Evolutionary conservation across 1,140 invertebrate species (phyloP), one percentile per base, ranked within the genome.

Genomic region (Ridgeia piscesae): DNA sequence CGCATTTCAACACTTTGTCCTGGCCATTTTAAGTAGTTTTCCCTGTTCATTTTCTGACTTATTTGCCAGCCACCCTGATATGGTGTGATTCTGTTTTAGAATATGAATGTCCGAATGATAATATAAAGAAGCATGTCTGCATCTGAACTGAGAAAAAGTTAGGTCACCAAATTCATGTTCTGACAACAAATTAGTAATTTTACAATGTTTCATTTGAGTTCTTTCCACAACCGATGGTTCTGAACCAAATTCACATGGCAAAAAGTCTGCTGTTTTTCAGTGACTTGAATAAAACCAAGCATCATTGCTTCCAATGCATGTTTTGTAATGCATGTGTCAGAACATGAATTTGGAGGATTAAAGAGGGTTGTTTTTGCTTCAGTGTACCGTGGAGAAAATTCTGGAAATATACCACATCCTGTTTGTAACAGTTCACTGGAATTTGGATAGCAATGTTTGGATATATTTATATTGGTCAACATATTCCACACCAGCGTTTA

Each of bases 31-130:
- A 50, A 92, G 58, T 92, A 92, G 34, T 58, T 17, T 92, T 92
- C 11, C 35, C 58, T 92, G 91, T 92, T 92, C 91, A 92, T 33
- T 58, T 50, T 34, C 35, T 31, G 91, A 31, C 58, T 92, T 92
- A 31, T 27, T 31, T 50, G 91, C 35, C 35, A 92, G 50, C 91
- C 58, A 92, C 48, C 48, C 48, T 50, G 48, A 50, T 11, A 50
- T 50, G 21, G 91, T 77, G 1, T 58, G 58, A 92, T 1, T 92
- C 31, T 58, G 31, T 58, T 92, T 92, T 11, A 92, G 35, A 35
- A 92, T 92, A 33, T 92, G 91, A 92, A 92, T 92, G 35, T 48
- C 91, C n/a, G 35, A 92, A 92, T 92, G 91, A 58, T 92, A 92
- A 34, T 27, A 1, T 48, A 58, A 92, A 35, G 91, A 92, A 31